Evolutionary conservation across 2,113 vertebrate species (phyloP).

Genomic region (Notothenia rossii): DNA sequence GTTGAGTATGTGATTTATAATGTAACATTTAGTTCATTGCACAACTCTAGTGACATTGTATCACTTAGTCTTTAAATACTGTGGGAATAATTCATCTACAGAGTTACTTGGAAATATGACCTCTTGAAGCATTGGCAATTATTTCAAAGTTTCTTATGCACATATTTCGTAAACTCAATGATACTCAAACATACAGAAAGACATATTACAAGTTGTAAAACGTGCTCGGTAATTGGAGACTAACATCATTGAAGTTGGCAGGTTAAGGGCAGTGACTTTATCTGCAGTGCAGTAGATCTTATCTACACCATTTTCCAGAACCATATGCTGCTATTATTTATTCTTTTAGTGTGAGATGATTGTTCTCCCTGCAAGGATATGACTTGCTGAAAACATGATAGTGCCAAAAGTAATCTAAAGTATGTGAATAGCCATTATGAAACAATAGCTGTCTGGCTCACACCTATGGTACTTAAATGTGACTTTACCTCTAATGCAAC

Average conservation of each 20-base stretch:
- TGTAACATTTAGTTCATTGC: not conserved
- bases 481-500: not conserved
- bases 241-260: not conserved
- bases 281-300: not conserved
- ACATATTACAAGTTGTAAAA: not conserved
- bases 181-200: not conserved
- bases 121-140: not conserved
- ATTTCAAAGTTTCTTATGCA: too few relatives aligned
- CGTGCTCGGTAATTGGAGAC: not conserved
- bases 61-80: not conserved
- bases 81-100: constrained; percentile 7
- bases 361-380: not conserved
- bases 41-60: not conserved
- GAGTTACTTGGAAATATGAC: not conserved
- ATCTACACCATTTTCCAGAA: not conserved
- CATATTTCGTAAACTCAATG: constrained; percentile 18
- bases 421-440: not conserved
- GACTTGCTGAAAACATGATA: not conserved
- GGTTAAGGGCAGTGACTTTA: not conserved
- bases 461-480: constrained; percentile 10
- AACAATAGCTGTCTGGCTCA: not conserved
- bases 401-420: not conserved
- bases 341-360: not conserved
- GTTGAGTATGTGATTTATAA: not conserved
- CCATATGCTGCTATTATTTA: not conserved